Evolutionary conservation across 2,888 invertebrate genomes (phyloP).

Genomic region (Tetranychus piercei): DNA sequence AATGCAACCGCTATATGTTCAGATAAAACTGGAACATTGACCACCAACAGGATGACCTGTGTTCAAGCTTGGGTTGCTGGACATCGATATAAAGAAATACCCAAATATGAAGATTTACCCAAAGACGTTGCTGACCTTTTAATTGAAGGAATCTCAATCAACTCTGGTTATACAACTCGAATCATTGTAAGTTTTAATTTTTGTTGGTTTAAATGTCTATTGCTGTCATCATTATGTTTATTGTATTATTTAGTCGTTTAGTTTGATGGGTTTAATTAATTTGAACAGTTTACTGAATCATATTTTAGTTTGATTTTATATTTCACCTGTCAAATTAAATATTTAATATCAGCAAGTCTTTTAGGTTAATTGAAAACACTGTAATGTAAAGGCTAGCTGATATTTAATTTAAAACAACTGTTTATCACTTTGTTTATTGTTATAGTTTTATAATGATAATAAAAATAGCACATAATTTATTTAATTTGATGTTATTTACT

Average conservation of each 20-base stretch:
- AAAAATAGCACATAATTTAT: neutral
- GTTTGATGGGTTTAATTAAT: too few species aligned
- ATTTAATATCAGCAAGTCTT: too few species aligned
- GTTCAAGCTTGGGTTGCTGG: slow-evolving; percentile 90
- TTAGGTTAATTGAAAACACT: too few species aligned
- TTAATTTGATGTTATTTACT: slow-evolving; percentile 6
- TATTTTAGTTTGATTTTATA: too few species aligned
- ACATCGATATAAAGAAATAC: slow-evolving; percentile 68
- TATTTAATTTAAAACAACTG: too few species aligned
- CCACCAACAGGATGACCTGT: slow-evolving; percentile 94
- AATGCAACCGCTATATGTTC: slow-evolving; percentile 99
- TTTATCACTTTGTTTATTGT: too few species aligned
- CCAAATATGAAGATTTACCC: slow-evolving; percentile 68
- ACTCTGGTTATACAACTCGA: slow-evolving; percentile 91
- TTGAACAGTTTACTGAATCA: too few species aligned
- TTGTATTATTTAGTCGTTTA: too few species aligned
- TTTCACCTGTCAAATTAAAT: too few species aligned
- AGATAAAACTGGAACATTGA: slow-evolving; percentile 97
- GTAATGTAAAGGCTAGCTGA: too few species aligned
- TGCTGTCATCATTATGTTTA: neutral
- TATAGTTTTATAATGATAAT: too few species aligned
- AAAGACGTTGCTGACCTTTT: slow-evolving; percentile 60
- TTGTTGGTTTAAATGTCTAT: slow-evolving; percentile 11
- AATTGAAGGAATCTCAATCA: slow-evolving; percentile 69
- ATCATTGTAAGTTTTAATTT: slow-evolving; percentile 48